phyloP scores from a whole-genome alignment of 2,797 vertebrate species.

The Forpus xanthops region DNA sequence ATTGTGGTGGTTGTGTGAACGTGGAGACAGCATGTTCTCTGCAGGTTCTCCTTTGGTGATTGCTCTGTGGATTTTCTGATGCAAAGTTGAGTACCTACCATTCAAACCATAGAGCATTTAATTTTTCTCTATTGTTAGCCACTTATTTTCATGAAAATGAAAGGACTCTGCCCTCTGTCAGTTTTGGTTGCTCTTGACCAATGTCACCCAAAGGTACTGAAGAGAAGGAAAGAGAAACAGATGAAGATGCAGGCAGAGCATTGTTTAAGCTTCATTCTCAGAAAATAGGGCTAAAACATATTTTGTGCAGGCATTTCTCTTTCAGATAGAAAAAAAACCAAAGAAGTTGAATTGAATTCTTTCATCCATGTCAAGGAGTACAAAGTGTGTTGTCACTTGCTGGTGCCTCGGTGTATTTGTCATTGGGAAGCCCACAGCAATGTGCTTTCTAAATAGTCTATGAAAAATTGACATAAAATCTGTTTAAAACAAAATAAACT shows the following conservation, averaged over 20 bases:
- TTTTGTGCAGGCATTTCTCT: not conserved
- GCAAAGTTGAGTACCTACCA: not conserved
- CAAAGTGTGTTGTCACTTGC: conserved; percentile 25
- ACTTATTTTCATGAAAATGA: not conserved
- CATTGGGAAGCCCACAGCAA: conserved; percentile 33
- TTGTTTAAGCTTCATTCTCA: not conserved
- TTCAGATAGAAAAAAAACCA: not conserved
- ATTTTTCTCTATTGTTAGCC: not conserved
- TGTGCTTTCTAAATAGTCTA: not conserved
- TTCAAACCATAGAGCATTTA: not conserved
- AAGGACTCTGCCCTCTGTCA: not conserved
- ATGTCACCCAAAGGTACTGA: not conserved
- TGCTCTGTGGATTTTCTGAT: not conserved
- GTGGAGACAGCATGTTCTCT: not conserved
- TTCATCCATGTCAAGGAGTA: conserved; percentile 39
- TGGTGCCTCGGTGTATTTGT: conserved; percentile 14
- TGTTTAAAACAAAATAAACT: conserved; percentile 36
- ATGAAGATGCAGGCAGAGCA: not conserved
- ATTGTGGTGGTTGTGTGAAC: not conserved
- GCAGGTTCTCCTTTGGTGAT: not conserved
- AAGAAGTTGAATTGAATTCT: conserved; percentile 32
- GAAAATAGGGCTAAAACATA: not conserved
- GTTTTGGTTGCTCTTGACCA: not conserved
- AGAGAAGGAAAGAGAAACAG: not conserved
- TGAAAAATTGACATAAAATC: conserved; percentile 16